Conservation (phyloP, 2,797 vertebrate genomes). For the Cossypha dichroa region DNA sequence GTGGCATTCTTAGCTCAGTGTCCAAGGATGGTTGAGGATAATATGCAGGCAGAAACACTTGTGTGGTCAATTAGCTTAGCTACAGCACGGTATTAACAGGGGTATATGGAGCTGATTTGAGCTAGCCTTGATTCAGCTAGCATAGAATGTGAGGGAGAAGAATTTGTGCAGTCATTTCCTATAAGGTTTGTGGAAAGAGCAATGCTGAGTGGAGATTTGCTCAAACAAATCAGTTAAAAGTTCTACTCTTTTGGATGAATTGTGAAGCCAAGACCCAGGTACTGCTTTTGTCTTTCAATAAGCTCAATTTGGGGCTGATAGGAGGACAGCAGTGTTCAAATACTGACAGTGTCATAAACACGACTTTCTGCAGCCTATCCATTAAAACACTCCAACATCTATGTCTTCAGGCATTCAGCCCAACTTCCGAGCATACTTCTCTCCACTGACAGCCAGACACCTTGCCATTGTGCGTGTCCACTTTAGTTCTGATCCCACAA, state of each 20-base stretch:
- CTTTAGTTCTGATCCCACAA: not conserved
- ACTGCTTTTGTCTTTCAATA: not conserved
- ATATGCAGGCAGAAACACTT: not conserved
- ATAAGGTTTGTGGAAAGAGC: rapidly evolving
- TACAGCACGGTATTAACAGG: not conserved
- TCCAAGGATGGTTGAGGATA: not conserved
- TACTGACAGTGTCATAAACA: rapidly evolving
- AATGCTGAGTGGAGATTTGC: not conserved
- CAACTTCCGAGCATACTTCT: not conserved
- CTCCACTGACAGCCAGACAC: not conserved
- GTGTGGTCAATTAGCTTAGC: not conserved
- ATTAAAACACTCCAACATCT: not conserved
- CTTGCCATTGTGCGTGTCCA: not conserved
- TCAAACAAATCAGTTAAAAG: not conserved
- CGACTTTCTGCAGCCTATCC: not conserved
- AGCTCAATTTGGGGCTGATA: not conserved
- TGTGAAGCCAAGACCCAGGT: not conserved
- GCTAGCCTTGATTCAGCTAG: not conserved
- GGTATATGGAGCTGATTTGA: not conserved
- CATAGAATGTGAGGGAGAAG: not conserved
- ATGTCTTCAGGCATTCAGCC: not conserved
- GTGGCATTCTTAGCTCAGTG: not conserved
- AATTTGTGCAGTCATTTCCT: not conserved
- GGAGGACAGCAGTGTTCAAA: not conserved
- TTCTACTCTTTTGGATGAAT: not conserved